Conservation (phyloP, 2,888 invertebrate genomes). For the Coelinius sp. region DNA sequence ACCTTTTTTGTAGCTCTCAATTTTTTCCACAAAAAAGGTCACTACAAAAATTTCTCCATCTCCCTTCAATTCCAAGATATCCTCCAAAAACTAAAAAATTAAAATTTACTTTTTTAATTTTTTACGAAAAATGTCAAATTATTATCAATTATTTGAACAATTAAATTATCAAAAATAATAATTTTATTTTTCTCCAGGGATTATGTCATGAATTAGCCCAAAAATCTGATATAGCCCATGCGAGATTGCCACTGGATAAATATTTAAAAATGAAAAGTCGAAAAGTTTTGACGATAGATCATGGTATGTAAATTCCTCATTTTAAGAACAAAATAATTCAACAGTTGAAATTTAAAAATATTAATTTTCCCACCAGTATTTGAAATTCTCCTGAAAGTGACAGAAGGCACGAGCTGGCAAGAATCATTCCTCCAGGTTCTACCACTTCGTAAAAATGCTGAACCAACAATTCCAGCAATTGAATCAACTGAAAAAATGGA, state of each 20-base stretch:
- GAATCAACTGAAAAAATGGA: neutral
- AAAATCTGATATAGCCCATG: slow-evolving; percentile 84
- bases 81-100: no score
- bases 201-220: slow-evolving; percentile 86
- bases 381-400: slow-evolving; percentile 83
- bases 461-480: slow-evolving; percentile 55
- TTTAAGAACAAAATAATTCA: no score
- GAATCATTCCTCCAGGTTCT: slow-evolving; percentile 83
- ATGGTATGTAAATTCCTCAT: slow-evolving; percentile 76
- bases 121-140: slow-evolving; percentile 16
- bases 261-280: slow-evolving; percentile 92
- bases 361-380: slow-evolving; percentile 78
- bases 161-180: no score
- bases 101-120: slow-evolving; percentile 27
- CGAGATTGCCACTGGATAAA: slow-evolving; percentile 89
- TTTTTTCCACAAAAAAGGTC: no score
- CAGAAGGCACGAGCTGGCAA: slow-evolving; percentile 85
- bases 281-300: slow-evolving; percentile 95
- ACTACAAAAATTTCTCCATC: no score
- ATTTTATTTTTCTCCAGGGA: slow-evolving; percentile 78
- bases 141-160: neutral
- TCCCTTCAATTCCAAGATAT: no score
- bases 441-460: slow-evolving; percentile 83
- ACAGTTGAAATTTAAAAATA: neutral
- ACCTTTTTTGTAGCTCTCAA: no score